Evolutionary conservation across 2,113 vertebrate species (phyloP).

Genomic region (Neomonachus schauinslandi): DNA sequence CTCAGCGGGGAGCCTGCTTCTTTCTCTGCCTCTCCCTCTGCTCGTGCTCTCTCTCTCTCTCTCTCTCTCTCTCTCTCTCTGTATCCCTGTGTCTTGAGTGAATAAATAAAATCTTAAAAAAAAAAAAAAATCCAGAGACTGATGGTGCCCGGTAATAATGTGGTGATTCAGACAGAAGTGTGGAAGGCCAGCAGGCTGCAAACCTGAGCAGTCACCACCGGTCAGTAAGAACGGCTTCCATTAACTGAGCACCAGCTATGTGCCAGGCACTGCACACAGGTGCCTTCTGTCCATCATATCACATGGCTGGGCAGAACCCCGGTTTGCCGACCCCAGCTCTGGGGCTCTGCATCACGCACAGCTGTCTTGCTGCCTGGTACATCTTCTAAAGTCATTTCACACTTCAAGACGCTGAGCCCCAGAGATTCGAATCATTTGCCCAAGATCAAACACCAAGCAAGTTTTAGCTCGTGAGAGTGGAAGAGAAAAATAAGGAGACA

Average conservation of each 20-base stretch:
- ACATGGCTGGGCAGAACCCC: background rate
- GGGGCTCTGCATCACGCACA: background rate
- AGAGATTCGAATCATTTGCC: background rate
- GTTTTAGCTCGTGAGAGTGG: background rate
- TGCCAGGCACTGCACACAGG: rapidly evolving
- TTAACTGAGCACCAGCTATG: background rate
- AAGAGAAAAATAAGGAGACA: background rate
- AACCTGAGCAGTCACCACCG: background rate
- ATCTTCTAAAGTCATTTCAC: background rate
- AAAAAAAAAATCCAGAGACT: background rate
- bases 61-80: too few species aligned
- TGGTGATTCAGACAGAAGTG: background rate
- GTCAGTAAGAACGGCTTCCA: background rate
- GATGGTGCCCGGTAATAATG: background rate
- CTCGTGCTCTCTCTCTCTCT: too few species aligned
- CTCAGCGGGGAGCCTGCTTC: too few species aligned
- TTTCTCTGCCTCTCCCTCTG: too few species aligned
- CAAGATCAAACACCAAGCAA: background rate
- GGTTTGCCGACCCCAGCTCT: background rate
- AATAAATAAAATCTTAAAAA: too few species aligned
- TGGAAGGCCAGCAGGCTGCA: background rate
- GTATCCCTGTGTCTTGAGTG: too few species aligned
- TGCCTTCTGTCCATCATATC: too few species aligned
- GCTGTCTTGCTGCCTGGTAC: background rate
- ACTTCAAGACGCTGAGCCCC: background rate